These are phyloP conservation scores for Didymodactylos carnosus DNA, from an alignment of 2,888 invertebrate species.

Conservation along the genomic window DNA sequence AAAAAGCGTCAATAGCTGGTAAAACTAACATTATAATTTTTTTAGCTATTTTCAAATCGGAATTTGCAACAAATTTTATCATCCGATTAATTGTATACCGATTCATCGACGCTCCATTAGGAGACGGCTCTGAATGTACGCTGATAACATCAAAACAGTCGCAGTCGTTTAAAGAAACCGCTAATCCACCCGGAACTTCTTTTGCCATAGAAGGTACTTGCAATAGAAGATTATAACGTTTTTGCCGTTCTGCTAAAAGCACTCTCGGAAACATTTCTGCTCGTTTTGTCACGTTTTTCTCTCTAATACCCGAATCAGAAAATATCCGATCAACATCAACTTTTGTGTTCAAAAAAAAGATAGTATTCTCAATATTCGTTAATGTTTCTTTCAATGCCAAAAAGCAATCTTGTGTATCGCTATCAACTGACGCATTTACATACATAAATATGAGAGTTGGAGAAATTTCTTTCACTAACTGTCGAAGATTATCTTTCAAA, in stretches of 20 bases:
- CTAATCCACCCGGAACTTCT: neutral
- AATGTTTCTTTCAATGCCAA: neutral
- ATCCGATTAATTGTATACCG: neutral
- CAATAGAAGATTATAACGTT: neutral
- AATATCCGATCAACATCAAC: neutral
- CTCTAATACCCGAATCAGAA: neutral
- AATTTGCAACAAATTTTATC: neutral
- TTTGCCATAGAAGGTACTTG: neutral
- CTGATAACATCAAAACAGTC: neutral
- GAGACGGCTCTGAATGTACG: neutral
- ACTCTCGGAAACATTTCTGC: neutral
- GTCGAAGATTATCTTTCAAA: neutral
- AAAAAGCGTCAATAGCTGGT: neutral
- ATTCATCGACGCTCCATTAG: neutral
- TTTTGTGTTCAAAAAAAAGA: neutral
- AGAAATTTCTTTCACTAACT: neutral
- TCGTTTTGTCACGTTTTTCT: neutral
- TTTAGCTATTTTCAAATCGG: neutral
- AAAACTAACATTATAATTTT: neutral
- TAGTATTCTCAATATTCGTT: neutral
- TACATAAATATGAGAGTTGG: neutral
- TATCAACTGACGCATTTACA: neutral
- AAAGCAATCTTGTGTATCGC: neutral
- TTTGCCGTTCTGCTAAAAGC: neutral
- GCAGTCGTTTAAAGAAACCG: too few species aligned